phyloP scores from a whole-genome alignment of 1,140 invertebrate genomes.

The Octopus bimaculoides region DNA sequence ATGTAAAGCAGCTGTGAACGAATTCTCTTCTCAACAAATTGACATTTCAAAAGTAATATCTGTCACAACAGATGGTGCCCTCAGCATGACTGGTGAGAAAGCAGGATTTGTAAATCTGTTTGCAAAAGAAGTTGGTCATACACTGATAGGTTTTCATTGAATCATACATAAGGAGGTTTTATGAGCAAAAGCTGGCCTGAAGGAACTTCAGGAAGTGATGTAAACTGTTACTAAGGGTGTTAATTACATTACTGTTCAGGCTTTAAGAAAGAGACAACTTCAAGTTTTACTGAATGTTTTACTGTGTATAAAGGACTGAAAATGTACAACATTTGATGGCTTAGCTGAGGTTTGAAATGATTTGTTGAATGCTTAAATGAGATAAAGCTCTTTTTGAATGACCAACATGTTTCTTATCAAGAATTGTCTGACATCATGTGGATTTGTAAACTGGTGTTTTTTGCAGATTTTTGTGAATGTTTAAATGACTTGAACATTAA shows the following conservation, averaged over 20 bases:
- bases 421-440: background rate
- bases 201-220: background rate
- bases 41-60: background rate
- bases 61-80: background rate
- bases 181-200: background rate
- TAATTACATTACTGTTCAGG: background rate
- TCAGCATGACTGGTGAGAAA: background rate
- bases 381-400: background rate
- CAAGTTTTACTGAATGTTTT: background rate
- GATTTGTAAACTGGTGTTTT: background rate
- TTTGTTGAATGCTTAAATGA: constrained; percentile 1
- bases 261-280: background rate
- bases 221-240: background rate
- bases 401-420: background rate
- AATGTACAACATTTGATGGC: constrained; percentile 1
- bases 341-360: constrained; percentile 5
- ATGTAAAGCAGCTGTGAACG: constrained; percentile 1
- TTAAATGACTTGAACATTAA: background rate
- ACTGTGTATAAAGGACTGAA: background rate
- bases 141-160: background rate
- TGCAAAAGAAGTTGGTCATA: background rate
- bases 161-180: background rate
- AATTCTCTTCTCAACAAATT: background rate
- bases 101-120: constrained; percentile 2
- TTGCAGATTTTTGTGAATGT: background rate